phyloP scores from a whole-genome alignment of 1,140 invertebrate species.

The fruit fly (Drosophila melanogaster) region Release_6_plus_ISO1_MT NT_037436.4:6133001-6133500 shows the following conservation, averaged over 20 bases:
- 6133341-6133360: constrained; percentile 46
- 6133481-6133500: constrained; percentile 67
- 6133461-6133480: too few species aligned
- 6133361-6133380: background rate
- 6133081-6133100: constrained; percentile 2
- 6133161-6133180: constrained; percentile 86
- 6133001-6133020: constrained; percentile 39
- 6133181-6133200: constrained; percentile 89
- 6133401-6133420: constrained; percentile 83
- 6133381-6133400: background rate
- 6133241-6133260: constrained; percentile 5
- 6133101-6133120: constrained; percentile 7
- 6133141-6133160: constrained; percentile 22
- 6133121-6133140: constrained; percentile 1
- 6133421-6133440: constrained; percentile 84
- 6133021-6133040: constrained; percentile 29
- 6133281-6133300: constrained; percentile 69
- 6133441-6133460: constrained; percentile 78
- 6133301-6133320: constrained; percentile 45
- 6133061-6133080: constrained; percentile 22
- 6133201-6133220: constrained; percentile 88
- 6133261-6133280: constrained; percentile 86
- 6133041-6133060: constrained; percentile 23
- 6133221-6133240: constrained; percentile 6
- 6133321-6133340: constrained; percentile 39